Conservation (phyloP, 2,888 invertebrate genomes). For the Pseudanteris insignis region DNA sequence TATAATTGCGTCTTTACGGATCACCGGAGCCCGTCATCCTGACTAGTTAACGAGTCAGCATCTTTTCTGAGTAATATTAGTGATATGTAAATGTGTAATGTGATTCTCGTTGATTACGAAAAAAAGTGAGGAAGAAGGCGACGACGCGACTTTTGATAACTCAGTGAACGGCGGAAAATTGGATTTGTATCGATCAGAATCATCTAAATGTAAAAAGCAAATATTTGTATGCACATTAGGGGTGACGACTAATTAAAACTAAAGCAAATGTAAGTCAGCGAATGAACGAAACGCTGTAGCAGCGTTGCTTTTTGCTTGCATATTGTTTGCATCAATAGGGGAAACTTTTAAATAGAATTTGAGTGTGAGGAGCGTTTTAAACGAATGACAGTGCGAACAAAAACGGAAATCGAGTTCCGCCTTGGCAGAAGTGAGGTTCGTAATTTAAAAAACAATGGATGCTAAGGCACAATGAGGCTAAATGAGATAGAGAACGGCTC, state of each 20-base stretch:
- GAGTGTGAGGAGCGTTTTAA: conserved; percentile 58
- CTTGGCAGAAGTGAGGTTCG: conserved; percentile 61
- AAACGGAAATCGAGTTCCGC: conserved; percentile 62
- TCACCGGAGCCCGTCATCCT: too few relatives aligned
- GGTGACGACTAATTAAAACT: conserved; percentile 9
- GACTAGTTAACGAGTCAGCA: too few relatives aligned
- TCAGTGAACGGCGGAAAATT: conserved; percentile 7
- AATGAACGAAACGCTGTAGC: conserved; percentile 29
- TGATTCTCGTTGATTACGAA: too few relatives aligned
- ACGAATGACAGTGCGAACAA: conserved; percentile 59
- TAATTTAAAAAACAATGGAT: conserved; percentile 66
- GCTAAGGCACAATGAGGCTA: conserved; percentile 65
- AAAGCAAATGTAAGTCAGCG: conserved; percentile 4
- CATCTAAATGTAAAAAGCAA: conserved; percentile 8
- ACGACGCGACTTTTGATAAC: conserved; percentile 3
- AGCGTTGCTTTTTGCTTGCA: conserved; percentile 36
- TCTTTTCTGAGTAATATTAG: too few relatives aligned
- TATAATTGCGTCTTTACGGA: too few relatives aligned
- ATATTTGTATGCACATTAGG: conserved; percentile 12
- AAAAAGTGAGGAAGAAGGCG: neutral
- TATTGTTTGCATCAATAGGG: conserved; percentile 37
- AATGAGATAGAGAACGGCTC: conserved; percentile 64
- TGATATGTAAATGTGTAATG: too few relatives aligned
- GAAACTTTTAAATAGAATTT: conserved; percentile 51
- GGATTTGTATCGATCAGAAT: conserved; percentile 14